Evolutionary conservation across 2,888 invertebrate species (phyloP), one percentile per base, ranked within the genome.

Genomic region (Chaetogeoica ovagalla): DNA sequence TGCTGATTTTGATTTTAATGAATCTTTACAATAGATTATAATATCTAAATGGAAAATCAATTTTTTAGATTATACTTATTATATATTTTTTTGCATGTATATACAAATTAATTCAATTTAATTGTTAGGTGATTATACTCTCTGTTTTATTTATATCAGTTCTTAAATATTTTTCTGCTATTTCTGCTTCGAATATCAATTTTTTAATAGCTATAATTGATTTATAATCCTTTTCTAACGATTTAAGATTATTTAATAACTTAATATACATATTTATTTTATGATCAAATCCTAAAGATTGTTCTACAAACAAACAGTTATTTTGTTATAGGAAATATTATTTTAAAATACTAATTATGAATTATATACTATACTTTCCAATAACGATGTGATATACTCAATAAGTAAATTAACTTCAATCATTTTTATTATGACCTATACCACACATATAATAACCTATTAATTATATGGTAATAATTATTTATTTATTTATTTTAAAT

Each of bases 11-110:
- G 39, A 7, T 2, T 39, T 37, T 8, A 48, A 43, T 23, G 75
- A 9, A 0, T 76, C 59, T 43, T 76, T 76, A 15, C 19, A 75
- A 43, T 68, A 76, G 8, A 76, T 30, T 17, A 68, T 23, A 59
- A 59, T 48, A 30, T 68, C 75, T 72, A 19, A 43, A 71, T 66
- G 59, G 17, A 75, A 66, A 39, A 66, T 30, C 0, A 66, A 39
- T 57, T 43, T 57, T 19, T 15, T 23, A 55, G 2, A 37, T 7
- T 37, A 37, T n/a, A 30, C 30, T 37, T 0, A 21, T n/a, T 21
- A 21, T 48, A 55, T 69, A 69, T 0, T 19, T 48, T 21, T 68
- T 37, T 39, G n/a, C n/a, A 68, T 15, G 11, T 15, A 52, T 1
- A 2, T 1, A 13, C 6, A 30, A 4, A 30, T 30, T 30, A 30